Conservation (phyloP, 2,888 invertebrate genomes). For the Lepidocyrtoides sp. region DNA sequence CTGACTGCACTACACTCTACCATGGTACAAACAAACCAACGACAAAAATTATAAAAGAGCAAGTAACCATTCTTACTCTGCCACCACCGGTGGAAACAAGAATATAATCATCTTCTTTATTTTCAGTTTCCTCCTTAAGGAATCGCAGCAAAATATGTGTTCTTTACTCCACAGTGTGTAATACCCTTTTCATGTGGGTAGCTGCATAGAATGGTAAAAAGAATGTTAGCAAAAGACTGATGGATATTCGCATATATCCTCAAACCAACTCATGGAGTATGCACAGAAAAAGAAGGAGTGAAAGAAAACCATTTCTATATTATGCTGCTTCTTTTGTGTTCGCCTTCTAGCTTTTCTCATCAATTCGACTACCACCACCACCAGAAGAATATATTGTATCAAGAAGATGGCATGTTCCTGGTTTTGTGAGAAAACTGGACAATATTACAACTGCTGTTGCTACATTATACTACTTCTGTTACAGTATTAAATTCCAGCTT, state of each 20-base stretch:
- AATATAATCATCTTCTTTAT: constrained; percentile 56
- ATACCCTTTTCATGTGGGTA: not conserved
- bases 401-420: constrained; percentile 10
- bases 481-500: no score
- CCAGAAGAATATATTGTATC: constrained; percentile 15
- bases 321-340: not conserved
- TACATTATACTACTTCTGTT: not conserved
- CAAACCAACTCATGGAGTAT: not conserved
- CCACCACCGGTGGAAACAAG: not conserved
- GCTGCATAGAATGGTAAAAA: constrained; percentile 2
- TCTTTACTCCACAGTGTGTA: not conserved
- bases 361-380: not conserved
- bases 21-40: not conserved
- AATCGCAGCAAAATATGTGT: constrained; percentile 45
- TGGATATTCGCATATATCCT: constrained; percentile 24
- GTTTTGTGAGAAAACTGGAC: constrained; percentile 10
- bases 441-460: not conserved
- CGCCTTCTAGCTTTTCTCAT: not conserved
- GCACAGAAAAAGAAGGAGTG: not conserved
- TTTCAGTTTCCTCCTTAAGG: constrained; percentile 21
- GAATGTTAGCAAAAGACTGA: not conserved
- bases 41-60: constrained; percentile 14
- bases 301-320: not conserved
- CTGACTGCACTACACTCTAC: constrained; percentile 2
- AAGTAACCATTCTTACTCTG: not conserved